Evolutionary conservation across 2,888 invertebrate genomes (phyloP).

Genomic region (Campoplex nolae): DNA sequence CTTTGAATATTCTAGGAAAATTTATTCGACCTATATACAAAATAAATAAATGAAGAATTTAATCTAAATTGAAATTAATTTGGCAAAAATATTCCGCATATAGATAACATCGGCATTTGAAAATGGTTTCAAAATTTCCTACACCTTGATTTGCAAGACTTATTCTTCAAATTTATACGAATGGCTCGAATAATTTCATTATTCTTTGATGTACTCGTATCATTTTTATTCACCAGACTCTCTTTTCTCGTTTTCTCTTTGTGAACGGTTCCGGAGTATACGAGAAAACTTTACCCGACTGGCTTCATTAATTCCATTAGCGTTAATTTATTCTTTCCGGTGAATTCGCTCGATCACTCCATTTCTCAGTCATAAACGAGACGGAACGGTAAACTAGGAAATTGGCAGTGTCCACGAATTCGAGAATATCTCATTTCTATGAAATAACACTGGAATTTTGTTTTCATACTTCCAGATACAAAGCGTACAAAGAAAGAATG

Average conservation of each 20-base stretch:
- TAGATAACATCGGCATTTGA: too few relatives aligned
- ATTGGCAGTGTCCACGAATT: conserved; percentile 16
- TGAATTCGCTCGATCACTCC: conserved; percentile 37
- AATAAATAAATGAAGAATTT: too few relatives aligned
- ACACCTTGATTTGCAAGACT: background rate
- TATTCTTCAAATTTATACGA: background rate
- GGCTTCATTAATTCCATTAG: conserved; percentile 73
- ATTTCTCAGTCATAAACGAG: conserved; percentile 4
- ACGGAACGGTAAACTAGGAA: background rate
- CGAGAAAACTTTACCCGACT: conserved; percentile 51
- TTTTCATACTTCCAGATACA: conserved; percentile 87
- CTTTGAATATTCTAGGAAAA: conserved; percentile 1
- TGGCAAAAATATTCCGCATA: too few relatives aligned
- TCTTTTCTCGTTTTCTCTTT: conserved; percentile 21
- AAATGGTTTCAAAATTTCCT: background rate
- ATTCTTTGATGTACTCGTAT: background rate
- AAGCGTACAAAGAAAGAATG: conserved; percentile 94
- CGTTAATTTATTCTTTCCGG: conserved; percentile 76
- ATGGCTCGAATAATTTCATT: background rate
- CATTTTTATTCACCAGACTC: conserved; percentile 19
- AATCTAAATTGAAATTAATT: too few relatives aligned
- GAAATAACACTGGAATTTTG: background rate
- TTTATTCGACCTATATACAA: too few relatives aligned
- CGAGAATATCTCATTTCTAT: background rate
- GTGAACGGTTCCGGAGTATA: conserved; percentile 26